Base-by-base conservation (phyloP, 2,113 vertebrate genomes). In the Pachycephala philippinensis region DNA sequence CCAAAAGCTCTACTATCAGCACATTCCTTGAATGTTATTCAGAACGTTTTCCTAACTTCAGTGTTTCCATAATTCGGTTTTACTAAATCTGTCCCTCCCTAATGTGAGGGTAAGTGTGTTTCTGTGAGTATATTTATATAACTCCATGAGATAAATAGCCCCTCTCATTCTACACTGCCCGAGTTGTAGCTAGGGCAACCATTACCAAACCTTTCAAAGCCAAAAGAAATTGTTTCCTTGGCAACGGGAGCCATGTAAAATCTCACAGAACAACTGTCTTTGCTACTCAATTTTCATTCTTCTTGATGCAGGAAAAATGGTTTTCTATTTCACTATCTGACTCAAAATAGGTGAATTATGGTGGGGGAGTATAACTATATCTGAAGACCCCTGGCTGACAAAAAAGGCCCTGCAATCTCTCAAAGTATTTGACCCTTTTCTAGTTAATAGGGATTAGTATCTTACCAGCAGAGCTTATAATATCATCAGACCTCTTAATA, bases 151-250 rank as follows among this genome's bases (percentile, higher is more conserved):
- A 54, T n/a, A 84, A 66, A 71, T 27, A 66, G 28, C 10, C 86
- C 78, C 22, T 85, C 53, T 93, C 89, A 30, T 95, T 89, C 95
- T 86, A 66, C 87, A 88, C n/a, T 95, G 59, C 65, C 84, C 9
- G 2, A 95, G 95, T 77, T 97, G 90, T 97, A 97, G 88, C 68
- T 68, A 83, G 89, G 75, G 87, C 74, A 90, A 93, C 90, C 80
- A 83, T 93, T 97, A 92, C 69, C 84, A 54, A 97, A 85, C 65
- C 86, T 93, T 90, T 93, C 31, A 91, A 84, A 97, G 60, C 52
- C 69, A 90, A 96, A 96, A 96, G 52, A 96, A 96, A 93, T 68
- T 66, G 97, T 98, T 97, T 95, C 98, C 98, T 71, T 98, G 97
- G 96, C 95, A 98, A 98, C 97, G 39, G 74, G 59, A 97, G 45